These are phyloP conservation scores for Cheiracanthium punctorium DNA, from an alignment of 2,888 invertebrate genomes.

Conservation along the genomic window DNA sequence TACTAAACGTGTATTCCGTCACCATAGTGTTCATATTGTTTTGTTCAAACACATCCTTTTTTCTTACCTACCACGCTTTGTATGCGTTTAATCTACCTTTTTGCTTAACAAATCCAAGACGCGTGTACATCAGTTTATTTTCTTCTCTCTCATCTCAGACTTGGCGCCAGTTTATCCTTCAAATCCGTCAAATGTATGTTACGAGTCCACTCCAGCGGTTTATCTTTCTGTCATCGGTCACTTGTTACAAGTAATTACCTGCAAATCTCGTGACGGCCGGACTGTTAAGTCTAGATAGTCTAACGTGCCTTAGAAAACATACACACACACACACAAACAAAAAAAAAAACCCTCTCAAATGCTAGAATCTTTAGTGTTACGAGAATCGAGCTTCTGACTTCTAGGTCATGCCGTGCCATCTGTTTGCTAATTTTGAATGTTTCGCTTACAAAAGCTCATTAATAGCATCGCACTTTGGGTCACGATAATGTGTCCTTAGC, in stretches of 20 bases:
- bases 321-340: too few relatives aligned
- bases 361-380: not conserved
- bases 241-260: not conserved
- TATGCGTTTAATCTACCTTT: too few relatives aligned
- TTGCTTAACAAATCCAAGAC: too few relatives aligned
- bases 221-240: constrained; percentile 13
- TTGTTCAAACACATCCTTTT: too few relatives aligned
- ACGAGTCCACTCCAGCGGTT: not conserved
- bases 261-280: not conserved
- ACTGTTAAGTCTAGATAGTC: not conserved
- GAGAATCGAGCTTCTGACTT: not conserved
- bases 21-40: too few relatives aligned
- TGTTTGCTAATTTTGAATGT: not conserved
- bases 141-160: not conserved
- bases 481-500: constrained; percentile 15
- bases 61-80: too few relatives aligned
- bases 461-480: not conserved
- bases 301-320: not conserved
- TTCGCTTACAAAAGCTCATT: not conserved
- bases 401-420: constrained; percentile 23
- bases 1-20: too few relatives aligned
- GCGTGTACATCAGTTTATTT: too few relatives aligned
- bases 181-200: not conserved
- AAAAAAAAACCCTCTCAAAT: not conserved
- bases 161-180: not conserved